Base-by-base conservation (phyloP, 2,797 vertebrate genomes). In the Crocidura indochinensis region DNA sequence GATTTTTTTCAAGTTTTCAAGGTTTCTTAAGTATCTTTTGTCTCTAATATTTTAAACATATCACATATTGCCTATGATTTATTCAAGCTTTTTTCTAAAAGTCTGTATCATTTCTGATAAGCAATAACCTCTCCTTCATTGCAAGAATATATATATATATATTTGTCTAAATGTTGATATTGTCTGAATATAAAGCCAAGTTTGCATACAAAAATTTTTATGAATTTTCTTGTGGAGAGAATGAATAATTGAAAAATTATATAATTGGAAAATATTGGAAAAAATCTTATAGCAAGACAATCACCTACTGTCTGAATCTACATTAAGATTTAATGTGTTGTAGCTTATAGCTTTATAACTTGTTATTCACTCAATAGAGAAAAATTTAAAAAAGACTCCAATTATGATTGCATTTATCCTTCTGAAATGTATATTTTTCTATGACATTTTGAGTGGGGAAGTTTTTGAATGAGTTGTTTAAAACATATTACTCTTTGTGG, bases 171-270 rank as follows among this genome's bases (percentile, higher is more conserved):
- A 26, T 72, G 8, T 89, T 89, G 47, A 60, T 26, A 65, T 89
- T 82, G 31, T 56, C n/a, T 67, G 24, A 19, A 46, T 47, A 81
- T 67, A n/a, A 31, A n/a, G 11, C 0, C 26, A 6, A 20, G 69
- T 94, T 81, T 38, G 44, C 83, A 91, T 80, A 56, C 1, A 53
- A 1, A 1, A 1, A 17, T 60, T 86, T 0, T 83, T 87, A 84
- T 84, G 19, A 81, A 26, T 77, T 71, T 74, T 22, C 91, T 78
- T 91, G 67, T 38, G 74, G 46, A 85, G 44, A 64, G 17, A 82
- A 87, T 62, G 20, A 38, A 60, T 72, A 60, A 78, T 26, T 81
- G 6, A 49, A 88, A 65, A 78, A 31, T 81, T 79, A 85, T 38
- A 38, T 38, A 5, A 38, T 38, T 38, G 38, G 2, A 38, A 38